These are phyloP conservation scores for Notothenia coriiceps DNA, from an alignment of 2,113 vertebrate species.

Conservation along the genomic window DNA sequence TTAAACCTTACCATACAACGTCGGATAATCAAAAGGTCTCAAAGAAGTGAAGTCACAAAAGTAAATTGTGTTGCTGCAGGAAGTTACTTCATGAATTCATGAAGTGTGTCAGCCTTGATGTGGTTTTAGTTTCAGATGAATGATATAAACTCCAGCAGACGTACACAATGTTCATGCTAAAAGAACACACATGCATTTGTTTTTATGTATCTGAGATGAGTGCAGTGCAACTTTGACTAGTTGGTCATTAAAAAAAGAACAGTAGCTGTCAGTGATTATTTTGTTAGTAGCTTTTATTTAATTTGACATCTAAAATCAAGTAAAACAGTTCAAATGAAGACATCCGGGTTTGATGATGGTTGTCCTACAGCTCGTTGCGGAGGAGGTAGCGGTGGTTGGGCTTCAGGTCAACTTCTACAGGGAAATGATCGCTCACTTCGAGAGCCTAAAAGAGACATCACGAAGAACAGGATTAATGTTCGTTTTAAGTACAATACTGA, in stretches of 20 bases:
- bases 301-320: slow-evolving; percentile 33
- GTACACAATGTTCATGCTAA: slow-evolving; percentile 35
- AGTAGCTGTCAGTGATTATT: background rate
- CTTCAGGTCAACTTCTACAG: slow-evolving; percentile 89
- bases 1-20: background rate
- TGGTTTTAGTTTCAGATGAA: slow-evolving; percentile 64
- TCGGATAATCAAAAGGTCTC: background rate
- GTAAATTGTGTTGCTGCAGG: slow-evolving; percentile 13
- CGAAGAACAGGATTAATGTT: background rate
- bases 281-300: background rate
- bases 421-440: slow-evolving; percentile 91
- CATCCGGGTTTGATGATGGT: background rate
- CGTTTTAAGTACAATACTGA: background rate
- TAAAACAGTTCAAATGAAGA: slow-evolving; percentile 34
- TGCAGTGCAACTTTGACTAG: background rate
- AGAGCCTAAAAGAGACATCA: slow-evolving; percentile 79
- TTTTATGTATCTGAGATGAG: slow-evolving; percentile 1
- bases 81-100: slow-evolving; percentile 41
- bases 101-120: slow-evolving; percentile 71
- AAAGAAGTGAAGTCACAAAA: slow-evolving; percentile 20
- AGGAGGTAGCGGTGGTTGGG: slow-evolving; percentile 79
- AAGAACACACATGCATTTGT: slow-evolving; percentile 32
- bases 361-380: slow-evolving; percentile 78
- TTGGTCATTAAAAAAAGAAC: slow-evolving; percentile 22
- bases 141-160: slow-evolving; percentile 33